Base-by-base conservation (phyloP, 2,888 invertebrate genomes). In the Corbicula japonica region DNA sequence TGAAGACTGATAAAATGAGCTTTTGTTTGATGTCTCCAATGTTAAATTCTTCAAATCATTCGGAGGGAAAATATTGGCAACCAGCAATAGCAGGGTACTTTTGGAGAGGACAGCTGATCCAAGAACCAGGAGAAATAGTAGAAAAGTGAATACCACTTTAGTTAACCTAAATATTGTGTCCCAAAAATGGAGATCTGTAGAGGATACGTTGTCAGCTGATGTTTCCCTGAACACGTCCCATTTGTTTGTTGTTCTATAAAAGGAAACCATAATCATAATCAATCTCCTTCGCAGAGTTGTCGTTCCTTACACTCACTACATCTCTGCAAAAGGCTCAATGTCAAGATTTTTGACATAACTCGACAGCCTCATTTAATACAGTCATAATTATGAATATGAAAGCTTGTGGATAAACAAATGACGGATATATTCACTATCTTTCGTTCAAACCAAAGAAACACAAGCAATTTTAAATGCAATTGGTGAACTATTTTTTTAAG, bases 161-260 rank as follows among this genome's bases (percentile, higher is more conserved):
- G 86, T 84, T 35, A 86, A 76, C 35, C 78, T 68, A 41, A 86
- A 86, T 10, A 87, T 71, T 44, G 74, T 78, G 66, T 87, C 86
- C 88, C 88, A 88, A 44, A 86, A 76, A 38, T 75, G 65, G 5
- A 80, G 66, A 15, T 86, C 86, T 0, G 85, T 77, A 5, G 86
- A 81, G 2, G 85, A 69, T 1, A 85, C 65, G 23, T 82, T 83
- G 54, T 84, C 81, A 26, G 71, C 77, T 0, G 80, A 80, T 3
- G 80, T 81, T 54, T 86, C 84, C 41, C 76, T 58, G 62, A 88
- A 87, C 10, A 83, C 81, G 41, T 87, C 87, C 87, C 87, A 87
- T 30, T 28, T 34, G 6, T 66, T 70, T 4, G 46, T 52, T 12
- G 60, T 60, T 8, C 56, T 73, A 28, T 35, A 46, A 69, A 46